Conservation (phyloP, 2,113 vertebrate species). For the Python bivittatus region DNA sequence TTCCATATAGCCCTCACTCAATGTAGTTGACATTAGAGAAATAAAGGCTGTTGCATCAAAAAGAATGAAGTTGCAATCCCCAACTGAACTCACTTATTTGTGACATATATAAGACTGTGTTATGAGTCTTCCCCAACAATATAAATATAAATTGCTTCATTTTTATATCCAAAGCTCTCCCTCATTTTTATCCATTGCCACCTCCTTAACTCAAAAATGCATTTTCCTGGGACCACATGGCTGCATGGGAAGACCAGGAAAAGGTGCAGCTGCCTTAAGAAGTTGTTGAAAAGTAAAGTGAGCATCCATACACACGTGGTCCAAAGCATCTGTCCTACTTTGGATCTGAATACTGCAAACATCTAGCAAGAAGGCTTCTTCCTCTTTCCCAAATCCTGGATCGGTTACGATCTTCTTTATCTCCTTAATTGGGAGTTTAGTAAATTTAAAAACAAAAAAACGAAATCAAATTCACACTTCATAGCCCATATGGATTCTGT, state of each 20-base stretch:
- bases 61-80: neutral
- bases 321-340: neutral
- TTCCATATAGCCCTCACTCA: neutral
- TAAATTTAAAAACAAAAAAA: neutral
- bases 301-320: neutral
- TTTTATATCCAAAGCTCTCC: neutral
- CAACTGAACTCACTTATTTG: neutral
- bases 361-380: neutral
- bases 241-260: neutral
- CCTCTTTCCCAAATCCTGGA: neutral
- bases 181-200: neutral
- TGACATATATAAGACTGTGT: neutral
- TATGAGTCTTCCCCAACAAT: neutral
- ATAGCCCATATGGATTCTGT: neutral
- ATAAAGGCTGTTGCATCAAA: neutral
- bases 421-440: neutral
- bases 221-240: neutral
- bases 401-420: neutral
- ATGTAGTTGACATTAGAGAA: neutral
- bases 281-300: neutral
- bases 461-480: neutral
- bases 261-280: neutral
- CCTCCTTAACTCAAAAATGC: neutral
- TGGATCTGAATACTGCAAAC: neutral
- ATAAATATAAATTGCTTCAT: neutral